These are phyloP conservation scores for Decapterus maruadsi DNA, from an alignment of 2,797 vertebrate genomes.

Conservation along the genomic window DNA sequence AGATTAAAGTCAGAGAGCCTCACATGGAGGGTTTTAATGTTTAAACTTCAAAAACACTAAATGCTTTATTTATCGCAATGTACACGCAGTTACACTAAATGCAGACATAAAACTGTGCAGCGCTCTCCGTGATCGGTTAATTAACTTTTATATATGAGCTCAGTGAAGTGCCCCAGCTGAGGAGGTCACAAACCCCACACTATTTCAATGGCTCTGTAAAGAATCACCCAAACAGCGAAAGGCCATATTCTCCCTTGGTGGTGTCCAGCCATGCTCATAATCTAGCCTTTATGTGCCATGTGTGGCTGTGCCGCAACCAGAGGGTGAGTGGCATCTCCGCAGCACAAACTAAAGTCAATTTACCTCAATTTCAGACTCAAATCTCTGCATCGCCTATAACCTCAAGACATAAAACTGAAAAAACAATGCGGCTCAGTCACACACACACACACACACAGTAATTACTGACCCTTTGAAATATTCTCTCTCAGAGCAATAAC, in stretches of 20 bases:
- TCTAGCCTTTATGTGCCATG: constrained; percentile 11
- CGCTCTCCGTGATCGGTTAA: background rate
- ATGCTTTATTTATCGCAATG: background rate
- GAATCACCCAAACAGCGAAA: background rate
- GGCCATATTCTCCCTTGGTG: background rate
- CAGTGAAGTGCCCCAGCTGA: background rate
- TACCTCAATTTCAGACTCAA: constrained; percentile 8
- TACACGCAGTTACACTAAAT: background rate
- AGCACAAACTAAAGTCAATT: constrained; percentile 4
- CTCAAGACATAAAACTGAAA: constrained; percentile 10
- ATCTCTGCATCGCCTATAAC: constrained; percentile 1
- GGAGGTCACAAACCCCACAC: background rate
- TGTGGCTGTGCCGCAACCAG: background rate
- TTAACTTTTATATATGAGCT: constrained; percentile 11
- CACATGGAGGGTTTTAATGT: background rate
- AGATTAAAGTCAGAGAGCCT: background rate
- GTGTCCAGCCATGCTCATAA: background rate
- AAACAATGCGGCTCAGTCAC: constrained; percentile 21
- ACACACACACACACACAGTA: background rate
- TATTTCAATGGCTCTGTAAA: background rate
- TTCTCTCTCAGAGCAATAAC: constrained; percentile 24
- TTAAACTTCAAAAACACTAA: background rate
- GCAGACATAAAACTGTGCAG: background rate
- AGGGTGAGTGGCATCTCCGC: constrained; percentile 1
- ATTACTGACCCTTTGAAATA: constrained; percentile 11